These are phyloP conservation scores for Phthorimaea operculella DNA, from an alignment of 1,140 invertebrate genomes.

Conservation along the genomic window DNA sequence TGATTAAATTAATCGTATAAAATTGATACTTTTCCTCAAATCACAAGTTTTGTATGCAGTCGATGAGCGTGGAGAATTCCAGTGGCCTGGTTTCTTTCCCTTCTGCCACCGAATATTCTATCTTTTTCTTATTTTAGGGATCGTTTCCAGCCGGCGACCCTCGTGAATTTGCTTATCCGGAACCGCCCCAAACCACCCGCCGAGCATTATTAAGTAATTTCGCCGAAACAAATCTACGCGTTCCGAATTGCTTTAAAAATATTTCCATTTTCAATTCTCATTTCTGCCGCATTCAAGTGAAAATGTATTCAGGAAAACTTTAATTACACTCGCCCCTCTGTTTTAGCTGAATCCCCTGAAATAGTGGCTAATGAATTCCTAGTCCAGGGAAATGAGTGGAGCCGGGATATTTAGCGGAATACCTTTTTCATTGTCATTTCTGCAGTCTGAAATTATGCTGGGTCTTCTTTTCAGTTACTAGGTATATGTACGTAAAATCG, in stretches of 20 bases:
- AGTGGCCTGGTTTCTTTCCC: no score
- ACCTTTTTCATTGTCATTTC: not conserved
- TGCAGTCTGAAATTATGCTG: no score
- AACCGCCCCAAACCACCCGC: not conserved
- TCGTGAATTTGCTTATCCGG: constrained; percentile 34
- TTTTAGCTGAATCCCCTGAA: constrained; percentile 1
- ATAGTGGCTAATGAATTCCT: constrained; percentile 1
- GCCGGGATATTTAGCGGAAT: not conserved
- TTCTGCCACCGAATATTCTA: no score
- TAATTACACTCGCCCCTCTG: not conserved
- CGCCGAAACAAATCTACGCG: constrained; percentile 37
- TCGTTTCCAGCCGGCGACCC: constrained; percentile 19
- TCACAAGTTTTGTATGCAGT: no score
- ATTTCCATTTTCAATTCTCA: constrained; percentile 5
- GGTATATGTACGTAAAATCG: no score
- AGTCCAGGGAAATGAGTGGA: not conserved
- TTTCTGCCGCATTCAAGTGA: not conserved
- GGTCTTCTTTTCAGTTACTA: no score
- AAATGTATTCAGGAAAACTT: constrained; percentile 1
- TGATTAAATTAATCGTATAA: no score
- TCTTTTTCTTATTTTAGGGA: no score
- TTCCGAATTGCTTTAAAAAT: constrained; percentile 27
- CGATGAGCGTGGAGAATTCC: no score
- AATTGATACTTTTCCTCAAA: no score
- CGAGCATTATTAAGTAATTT: constrained; percentile 42